These are phyloP conservation scores for Micrastur ruficollis DNA, from an alignment of 2,797 vertebrate species.

Conservation along the genomic window DNA sequence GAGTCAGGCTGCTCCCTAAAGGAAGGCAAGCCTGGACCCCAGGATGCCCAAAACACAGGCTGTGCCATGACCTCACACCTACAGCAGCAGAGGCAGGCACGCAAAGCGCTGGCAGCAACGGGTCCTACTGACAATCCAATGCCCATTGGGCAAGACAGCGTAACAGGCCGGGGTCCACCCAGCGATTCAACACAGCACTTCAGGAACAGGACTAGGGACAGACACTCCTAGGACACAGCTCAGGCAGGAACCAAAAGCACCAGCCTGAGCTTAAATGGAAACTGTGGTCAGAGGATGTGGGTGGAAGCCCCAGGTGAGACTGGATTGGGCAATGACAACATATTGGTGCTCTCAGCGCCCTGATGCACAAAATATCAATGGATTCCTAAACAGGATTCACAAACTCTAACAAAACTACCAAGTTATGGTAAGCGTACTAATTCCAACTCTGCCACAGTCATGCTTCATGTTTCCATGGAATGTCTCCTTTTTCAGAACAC, in stretches of 20 bases:
- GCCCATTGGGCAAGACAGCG: neutral
- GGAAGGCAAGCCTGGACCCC: neutral
- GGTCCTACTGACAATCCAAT: neutral
- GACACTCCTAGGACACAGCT: neutral
- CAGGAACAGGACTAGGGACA: neutral
- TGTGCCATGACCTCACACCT: neutral
- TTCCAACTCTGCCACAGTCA: neutral
- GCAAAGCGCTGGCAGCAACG: neutral
- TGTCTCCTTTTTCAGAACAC: neutral
- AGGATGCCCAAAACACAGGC: neutral
- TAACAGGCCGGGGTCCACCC: neutral
- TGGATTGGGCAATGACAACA: neutral
- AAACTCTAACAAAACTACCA: neutral
- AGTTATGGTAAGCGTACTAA: neutral
- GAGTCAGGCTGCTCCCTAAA: neutral
- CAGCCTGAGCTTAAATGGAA: neutral
- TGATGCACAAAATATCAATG: neutral
- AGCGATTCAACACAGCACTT: neutral
- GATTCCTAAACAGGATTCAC: neutral
- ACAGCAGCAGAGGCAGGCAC: neutral
- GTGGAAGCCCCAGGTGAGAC: neutral
- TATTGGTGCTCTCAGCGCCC: fast-evolving
- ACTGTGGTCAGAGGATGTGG: neutral
- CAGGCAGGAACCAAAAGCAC: neutral
- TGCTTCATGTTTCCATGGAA: neutral